These are phyloP conservation scores for Acleris cristana DNA, from an alignment of 2,888 invertebrate genomes.

Conservation along the genomic window DNA sequence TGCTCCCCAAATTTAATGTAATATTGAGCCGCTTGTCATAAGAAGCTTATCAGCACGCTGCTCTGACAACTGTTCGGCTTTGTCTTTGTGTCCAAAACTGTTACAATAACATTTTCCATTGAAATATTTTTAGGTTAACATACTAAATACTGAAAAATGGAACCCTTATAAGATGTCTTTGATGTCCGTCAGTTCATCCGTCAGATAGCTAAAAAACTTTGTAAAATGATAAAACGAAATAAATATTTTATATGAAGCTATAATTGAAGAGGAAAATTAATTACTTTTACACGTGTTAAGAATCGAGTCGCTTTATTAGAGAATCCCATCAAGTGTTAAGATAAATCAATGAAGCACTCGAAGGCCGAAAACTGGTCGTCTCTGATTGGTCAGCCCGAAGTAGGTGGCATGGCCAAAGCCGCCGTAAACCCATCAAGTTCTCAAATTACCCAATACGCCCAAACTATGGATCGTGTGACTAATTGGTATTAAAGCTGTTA, in stretches of 20 bases:
- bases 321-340: constrained; percentile 68
- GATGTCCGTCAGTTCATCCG: too few relatives aligned
- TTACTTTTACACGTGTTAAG: constrained; percentile 44
- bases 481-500: constrained; percentile 81
- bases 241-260: not conserved
- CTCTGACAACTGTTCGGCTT: constrained; percentile 56
- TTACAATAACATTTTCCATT: constrained; percentile 2
- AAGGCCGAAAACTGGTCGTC: constrained; percentile 52
- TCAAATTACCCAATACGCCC: constrained; percentile 81
- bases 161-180: too few relatives aligned
- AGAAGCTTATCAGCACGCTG: constrained; percentile 79
- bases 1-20: too few relatives aligned
- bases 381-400: constrained; percentile 70
- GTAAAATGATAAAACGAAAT: too few relatives aligned
- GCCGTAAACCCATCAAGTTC: constrained; percentile 74
- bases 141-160: too few relatives aligned
- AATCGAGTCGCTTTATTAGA: constrained; percentile 44
- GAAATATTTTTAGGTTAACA: not conserved
- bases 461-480: constrained; percentile 79
- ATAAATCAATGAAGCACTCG: constrained; percentile 71
- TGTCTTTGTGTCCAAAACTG: constrained; percentile 40
- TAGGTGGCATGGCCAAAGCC: constrained; percentile 74
- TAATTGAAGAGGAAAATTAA: constrained; percentile 45
- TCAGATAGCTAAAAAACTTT: too few relatives aligned
- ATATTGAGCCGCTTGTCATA: constrained; percentile 48